phyloP scores from a whole-genome alignment of 2,797 vertebrate species.

The Cichlasoma orientale region DNA sequence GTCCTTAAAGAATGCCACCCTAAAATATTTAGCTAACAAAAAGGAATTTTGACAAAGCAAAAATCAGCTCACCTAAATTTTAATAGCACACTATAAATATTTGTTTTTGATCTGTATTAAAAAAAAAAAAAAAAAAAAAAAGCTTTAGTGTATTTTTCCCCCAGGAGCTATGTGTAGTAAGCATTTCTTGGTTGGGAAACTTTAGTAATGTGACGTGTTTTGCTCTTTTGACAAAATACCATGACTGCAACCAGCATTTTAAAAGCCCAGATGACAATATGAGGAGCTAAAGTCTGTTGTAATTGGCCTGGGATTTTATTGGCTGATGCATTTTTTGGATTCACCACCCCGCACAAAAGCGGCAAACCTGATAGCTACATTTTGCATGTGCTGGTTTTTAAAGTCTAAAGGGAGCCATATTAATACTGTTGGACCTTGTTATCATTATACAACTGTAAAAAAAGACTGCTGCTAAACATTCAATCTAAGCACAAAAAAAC shows the following conservation, averaged over 20 bases:
- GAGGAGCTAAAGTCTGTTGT: too few relatives aligned
- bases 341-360: too few relatives aligned
- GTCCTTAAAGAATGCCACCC: too few relatives aligned
- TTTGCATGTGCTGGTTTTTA: too few relatives aligned
- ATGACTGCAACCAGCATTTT: not conserved
- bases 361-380: too few relatives aligned
- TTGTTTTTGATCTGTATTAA: too few relatives aligned
- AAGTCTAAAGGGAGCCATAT: not conserved
- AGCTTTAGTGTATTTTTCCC: too few relatives aligned
- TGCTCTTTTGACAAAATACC: not conserved
- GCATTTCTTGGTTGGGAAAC: not conserved
- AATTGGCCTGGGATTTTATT: too few relatives aligned
- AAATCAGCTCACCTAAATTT: not conserved
- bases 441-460: not conserved
- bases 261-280: not conserved
- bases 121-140: too few relatives aligned
- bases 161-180: too few relatives aligned
- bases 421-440: fast-evolving
- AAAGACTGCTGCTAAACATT: not conserved
- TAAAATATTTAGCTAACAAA: too few relatives aligned
- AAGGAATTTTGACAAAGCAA: not conserved
- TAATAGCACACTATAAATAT: not conserved
- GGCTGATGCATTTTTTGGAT: too few relatives aligned
- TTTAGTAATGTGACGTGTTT: not conserved
- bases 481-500: not conserved